Conservation (phyloP, 2,888 invertebrate genomes). For the Dioctria linearis region DNA sequence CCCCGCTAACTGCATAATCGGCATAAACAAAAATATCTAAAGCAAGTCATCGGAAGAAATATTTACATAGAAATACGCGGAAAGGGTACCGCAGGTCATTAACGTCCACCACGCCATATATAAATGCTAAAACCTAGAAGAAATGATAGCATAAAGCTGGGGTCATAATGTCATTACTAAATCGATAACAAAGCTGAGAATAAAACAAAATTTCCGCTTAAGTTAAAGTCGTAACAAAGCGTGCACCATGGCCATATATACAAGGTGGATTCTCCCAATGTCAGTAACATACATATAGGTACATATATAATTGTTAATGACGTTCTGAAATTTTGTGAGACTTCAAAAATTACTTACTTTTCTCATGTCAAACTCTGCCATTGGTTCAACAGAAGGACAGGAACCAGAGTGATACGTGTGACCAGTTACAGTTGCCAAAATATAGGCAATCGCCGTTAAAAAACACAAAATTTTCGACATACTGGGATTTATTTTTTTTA, state of each 20-base stretch:
- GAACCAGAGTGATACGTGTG: conserved; percentile 83
- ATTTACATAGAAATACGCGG: not conserved
- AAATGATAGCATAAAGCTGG: not conserved
- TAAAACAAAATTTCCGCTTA: too few species aligned
- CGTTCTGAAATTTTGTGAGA: not conserved
- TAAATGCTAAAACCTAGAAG: too few species aligned
- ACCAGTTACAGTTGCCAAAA: conserved; percentile 6
- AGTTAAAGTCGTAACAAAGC: too few species aligned
- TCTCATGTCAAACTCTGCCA: conserved; percentile 82
- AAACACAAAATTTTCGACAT: not conserved
- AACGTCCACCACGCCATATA: not conserved
- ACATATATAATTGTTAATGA: not conserved
- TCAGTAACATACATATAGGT: too few species aligned
- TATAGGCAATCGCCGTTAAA: not conserved
- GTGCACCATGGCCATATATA: too few species aligned
- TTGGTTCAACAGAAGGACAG: conserved; percentile 82
- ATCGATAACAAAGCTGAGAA: not conserved
- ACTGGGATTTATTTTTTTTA: not conserved
- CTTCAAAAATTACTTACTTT: conserved; percentile 73
- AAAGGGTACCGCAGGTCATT: not conserved
- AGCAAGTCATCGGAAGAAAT: too few species aligned
- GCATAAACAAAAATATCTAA: too few species aligned
- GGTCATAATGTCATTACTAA: not conserved
- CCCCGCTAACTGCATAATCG: too few species aligned
- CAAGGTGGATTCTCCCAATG: too few species aligned